Conservation (phyloP, 2,888 invertebrate species). For the Erebia aethiops region DNA sequence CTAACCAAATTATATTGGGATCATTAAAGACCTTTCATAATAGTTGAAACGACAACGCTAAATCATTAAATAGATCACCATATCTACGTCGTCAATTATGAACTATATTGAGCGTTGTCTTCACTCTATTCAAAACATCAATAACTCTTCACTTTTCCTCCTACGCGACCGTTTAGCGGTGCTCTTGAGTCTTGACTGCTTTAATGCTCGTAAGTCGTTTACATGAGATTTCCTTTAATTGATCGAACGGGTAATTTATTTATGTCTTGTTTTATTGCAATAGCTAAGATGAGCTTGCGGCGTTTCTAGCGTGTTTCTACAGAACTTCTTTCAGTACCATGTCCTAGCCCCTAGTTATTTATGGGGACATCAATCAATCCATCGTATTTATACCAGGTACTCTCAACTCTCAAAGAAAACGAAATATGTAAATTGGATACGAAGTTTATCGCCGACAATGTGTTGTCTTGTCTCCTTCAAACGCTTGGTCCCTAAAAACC, state of each 20-base stretch:
- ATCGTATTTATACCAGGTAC: too few species aligned
- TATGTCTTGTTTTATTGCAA: conserved; percentile 22
- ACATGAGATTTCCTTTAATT: conserved; percentile 33
- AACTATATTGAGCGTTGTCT: conserved; percentile 14
- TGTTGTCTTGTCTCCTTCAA: too few species aligned
- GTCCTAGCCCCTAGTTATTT: neutral
- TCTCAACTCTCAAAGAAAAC: too few species aligned
- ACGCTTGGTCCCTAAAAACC: neutral
- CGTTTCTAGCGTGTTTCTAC: too few species aligned
- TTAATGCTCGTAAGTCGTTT: conserved; percentile 20
- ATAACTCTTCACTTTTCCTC: conserved; percentile 36
- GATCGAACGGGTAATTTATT: conserved; percentile 27
- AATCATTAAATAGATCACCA: conserved; percentile 4
- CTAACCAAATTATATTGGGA: too few species aligned
- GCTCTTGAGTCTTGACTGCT: conserved; percentile 48
- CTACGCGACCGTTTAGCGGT: conserved; percentile 57
- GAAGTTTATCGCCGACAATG: neutral
- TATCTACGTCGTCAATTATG: conserved; percentile 8
- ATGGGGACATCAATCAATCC: too few species aligned
- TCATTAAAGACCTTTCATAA: too few species aligned
- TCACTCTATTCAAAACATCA: conserved; percentile 9
- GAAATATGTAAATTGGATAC: neutral
- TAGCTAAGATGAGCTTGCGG: neutral
- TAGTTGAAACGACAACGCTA: too few species aligned
- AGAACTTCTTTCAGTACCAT: too few species aligned